Base-by-base conservation (phyloP, 1,140 invertebrate species). In the Ooceraea biroi region DNA sequence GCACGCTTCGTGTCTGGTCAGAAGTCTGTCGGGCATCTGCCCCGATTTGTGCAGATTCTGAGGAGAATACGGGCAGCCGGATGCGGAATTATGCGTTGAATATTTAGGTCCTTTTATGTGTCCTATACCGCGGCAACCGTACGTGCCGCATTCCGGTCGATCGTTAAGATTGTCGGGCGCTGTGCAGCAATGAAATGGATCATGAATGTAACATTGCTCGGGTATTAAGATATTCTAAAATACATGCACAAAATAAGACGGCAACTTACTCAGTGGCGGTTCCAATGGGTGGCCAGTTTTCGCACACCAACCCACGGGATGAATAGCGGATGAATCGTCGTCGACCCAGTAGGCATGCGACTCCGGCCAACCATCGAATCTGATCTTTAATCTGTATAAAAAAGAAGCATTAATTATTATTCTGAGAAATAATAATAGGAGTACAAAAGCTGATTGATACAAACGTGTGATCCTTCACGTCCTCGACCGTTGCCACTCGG, bases 301-400 rank as follows among this genome's bases (percentile, higher is more conserved):
- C 80, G 96, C 93, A 92, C 98, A 98, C 98, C 98, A 99, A 27
- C 97, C 97, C 86, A 97, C 96, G 17, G 98, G 98, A 95, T 99
- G 98, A 89, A 99, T 96, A 93, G 98, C 97, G 0, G 97, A 95
- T 83, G 96, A 97, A 94, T 99, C 98, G 92, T 99, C 98, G 91
- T 98, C 97, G 84, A 98, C 94, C 98, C 98, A 99, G 92, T 97
- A 98, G 83, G 97, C 97, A 92, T 98, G 98, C 82, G 96, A 96
- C 85, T 96, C 96, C 1, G 97, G 96, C 98, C 98, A 99, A 11
- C 98, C 98, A 94, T 99, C 98, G 94, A 99, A 98, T 90, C 97
- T 96, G 69, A 99, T 96, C 90, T 97, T 96, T 22, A 99, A 95
- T 92, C 97, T 94, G 36, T 17, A 58, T 60, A 14, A 41, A 44